Evolutionary conservation across 2,113 vertebrate genomes (phyloP), one percentile per base, ranked within the genome.

Genomic region (Pantherophis guttatus): DNA sequence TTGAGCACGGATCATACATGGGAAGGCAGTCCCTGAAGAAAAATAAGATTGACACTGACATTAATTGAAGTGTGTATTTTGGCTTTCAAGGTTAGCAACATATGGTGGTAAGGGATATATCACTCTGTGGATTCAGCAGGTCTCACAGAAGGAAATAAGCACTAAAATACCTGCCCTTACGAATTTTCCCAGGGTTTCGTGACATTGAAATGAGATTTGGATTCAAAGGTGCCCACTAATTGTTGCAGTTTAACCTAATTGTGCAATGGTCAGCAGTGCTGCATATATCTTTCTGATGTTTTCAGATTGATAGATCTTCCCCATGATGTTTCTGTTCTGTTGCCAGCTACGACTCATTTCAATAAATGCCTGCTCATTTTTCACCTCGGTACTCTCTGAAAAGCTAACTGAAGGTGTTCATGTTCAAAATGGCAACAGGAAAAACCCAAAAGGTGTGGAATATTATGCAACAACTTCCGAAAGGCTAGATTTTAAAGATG

Each of bases 371-470:
- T 65, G 53, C 88, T 95, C 93, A 90, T 93, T 94, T 94, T 89
- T 88, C 90, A 94, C 58, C 93, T 91, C 94, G 86, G 89, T 95
- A 17, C 3, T 93, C 33, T 0, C 44, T 88, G 92, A 96, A 88
- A 94, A 94, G 57, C 95, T 94, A 94, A 96, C 96, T 96, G 96
- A 96, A 96, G 91, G 94, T 92, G 65, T 94, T 95, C 58, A 87
- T 26, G 81, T 93, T 94, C 94, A 94, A 96, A 93, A 33, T 91
- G 8, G 89, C 91, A 95, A 94, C 91, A 91, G 95, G 59, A 11
- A 65, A 65, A 65, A 29, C 9, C 9, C 96, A 55, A 95, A 96
- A 93, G 93, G 94, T 88, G 88, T 50, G 93, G 94, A 97, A 96
- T 93, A 58, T 93, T 95, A 94, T 23, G 23, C 93, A 95, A 92